Evolutionary conservation across 2,888 invertebrate species (phyloP).

Genomic region (Habrosyne pyritoides): DNA sequence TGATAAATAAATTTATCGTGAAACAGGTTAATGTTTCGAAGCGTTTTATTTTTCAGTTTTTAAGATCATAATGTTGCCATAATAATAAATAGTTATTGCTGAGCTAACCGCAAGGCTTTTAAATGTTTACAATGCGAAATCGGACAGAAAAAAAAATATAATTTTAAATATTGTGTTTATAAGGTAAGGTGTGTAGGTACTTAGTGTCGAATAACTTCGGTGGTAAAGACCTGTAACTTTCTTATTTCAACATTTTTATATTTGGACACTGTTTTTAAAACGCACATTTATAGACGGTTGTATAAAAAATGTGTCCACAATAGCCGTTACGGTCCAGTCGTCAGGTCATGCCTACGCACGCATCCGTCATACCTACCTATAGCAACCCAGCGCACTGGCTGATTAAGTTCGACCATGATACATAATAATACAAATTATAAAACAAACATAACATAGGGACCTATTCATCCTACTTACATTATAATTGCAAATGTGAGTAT

Average conservation of each 20-base stretch:
- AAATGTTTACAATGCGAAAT: not conserved
- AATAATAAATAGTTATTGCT: not conserved
- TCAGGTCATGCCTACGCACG: conserved; percentile 51
- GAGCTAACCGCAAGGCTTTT: not conserved
- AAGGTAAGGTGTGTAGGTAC: not conserved
- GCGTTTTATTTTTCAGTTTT: not conserved
- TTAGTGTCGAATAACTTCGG: not conserved
- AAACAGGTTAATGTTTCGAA: not conserved
- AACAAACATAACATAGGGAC: not conserved
- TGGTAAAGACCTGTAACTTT: not conserved
- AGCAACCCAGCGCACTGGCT: conserved; percentile 23
- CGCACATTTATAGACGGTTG: not conserved
- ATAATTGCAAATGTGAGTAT: too few species aligned
- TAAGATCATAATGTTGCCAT: not conserved
- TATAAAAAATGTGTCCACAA: conserved; percentile 40
- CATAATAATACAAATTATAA: not conserved
- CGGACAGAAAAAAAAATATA: not conserved
- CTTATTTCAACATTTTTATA: not conserved
- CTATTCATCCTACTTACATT: too few species aligned
- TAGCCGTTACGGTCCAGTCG: conserved; percentile 62
- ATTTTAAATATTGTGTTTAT: too few species aligned
- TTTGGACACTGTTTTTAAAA: not conserved
- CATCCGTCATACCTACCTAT: conserved; percentile 54
- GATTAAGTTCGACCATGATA: not conserved
- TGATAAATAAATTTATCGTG: not conserved